Evolutionary conservation across 2,797 vertebrate species (phyloP).

Genomic region (Anas georgica): DNA sequence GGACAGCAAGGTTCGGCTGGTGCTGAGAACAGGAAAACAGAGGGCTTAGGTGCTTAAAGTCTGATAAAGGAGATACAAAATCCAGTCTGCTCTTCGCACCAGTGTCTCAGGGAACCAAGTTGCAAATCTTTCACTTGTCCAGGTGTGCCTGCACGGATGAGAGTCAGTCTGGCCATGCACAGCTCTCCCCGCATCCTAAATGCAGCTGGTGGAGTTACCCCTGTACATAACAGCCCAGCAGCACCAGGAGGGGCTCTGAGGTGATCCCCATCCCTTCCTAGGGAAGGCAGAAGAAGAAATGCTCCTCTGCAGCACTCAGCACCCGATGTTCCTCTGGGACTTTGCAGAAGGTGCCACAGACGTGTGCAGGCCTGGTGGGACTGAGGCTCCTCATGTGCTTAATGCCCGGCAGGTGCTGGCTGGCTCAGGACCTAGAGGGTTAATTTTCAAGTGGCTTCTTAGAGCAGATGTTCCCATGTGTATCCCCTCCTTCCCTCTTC

Average conservation of each 20-base stretch:
- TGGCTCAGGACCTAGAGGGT: slow-evolving; percentile 49
- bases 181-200: background rate
- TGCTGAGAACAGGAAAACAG: background rate
- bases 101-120: background rate
- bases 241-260: background rate
- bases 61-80: background rate
- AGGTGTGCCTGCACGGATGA: background rate
- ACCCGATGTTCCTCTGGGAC: background rate
- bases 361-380: fast-evolving
- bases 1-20: background rate
- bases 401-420: slow-evolving; percentile 8
- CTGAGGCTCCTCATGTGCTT: background rate
- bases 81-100: background rate
- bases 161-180: background rate
- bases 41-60: background rate
- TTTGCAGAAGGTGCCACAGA: background rate
- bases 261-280: fast-evolving
- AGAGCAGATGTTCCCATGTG: slow-evolving; percentile 79
- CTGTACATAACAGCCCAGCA: background rate
- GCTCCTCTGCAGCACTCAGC: background rate
- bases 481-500: slow-evolving; percentile 71
- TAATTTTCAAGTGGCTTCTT: slow-evolving; percentile 75
- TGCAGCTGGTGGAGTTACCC: background rate
- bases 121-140: background rate
- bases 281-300: background rate